Percentiles rank a stretch among this genome's conserved stretches.
These are phyloP conservation scores for Scomber japonicus DNA, from an alignment of 2,113 vertebrate species.

Conservation along the genomic window DNA sequence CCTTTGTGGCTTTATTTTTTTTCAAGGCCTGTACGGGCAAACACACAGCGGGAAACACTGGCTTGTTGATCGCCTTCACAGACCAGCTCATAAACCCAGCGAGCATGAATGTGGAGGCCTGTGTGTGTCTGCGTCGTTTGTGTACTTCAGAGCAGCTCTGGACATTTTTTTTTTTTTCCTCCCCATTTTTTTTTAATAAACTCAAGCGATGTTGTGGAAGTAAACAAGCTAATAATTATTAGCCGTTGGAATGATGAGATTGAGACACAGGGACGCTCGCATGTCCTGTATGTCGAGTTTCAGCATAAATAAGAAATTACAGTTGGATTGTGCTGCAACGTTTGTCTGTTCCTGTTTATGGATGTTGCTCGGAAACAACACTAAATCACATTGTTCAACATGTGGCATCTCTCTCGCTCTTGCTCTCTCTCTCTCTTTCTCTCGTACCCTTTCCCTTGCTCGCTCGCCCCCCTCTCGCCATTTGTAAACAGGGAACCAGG, in stretches of 20 bases:
- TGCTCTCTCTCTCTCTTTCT: neutral
- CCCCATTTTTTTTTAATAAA: slow-evolving; percentile 27
- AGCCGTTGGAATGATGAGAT: slow-evolving; percentile 31
- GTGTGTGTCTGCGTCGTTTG: slow-evolving; percentile 50
- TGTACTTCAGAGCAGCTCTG: slow-evolving; percentile 48
- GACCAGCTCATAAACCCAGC: slow-evolving; percentile 66
- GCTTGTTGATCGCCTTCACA: slow-evolving; percentile 72
- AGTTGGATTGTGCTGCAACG: slow-evolving; percentile 62
- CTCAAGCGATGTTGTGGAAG: slow-evolving; percentile 40
- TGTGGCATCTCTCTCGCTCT: slow-evolving; percentile 63
- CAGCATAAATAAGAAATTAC: slow-evolving; percentile 62
- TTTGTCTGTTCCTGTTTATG: slow-evolving; percentile 77
- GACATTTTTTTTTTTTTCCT: neutral
- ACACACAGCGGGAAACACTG: slow-evolving; percentile 68
- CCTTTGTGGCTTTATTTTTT: slow-evolving; percentile 66
- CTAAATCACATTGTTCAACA: slow-evolving; percentile 76
- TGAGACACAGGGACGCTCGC: slow-evolving; percentile 23
- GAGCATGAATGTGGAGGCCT: slow-evolving; percentile 67
- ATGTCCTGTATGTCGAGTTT: slow-evolving; percentile 22
- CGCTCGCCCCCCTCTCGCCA: slow-evolving; percentile 18
- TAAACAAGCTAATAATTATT: slow-evolving; percentile 67
- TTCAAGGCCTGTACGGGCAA: slow-evolving; percentile 52
- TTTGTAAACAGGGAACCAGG: slow-evolving; percentile 68
- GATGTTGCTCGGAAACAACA: slow-evolving; percentile 74
- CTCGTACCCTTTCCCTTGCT: slow-evolving; percentile 8